Evolutionary conservation across 2,113 vertebrate genomes (phyloP).

Genomic region (Oreotrochilus melanogaster): DNA sequence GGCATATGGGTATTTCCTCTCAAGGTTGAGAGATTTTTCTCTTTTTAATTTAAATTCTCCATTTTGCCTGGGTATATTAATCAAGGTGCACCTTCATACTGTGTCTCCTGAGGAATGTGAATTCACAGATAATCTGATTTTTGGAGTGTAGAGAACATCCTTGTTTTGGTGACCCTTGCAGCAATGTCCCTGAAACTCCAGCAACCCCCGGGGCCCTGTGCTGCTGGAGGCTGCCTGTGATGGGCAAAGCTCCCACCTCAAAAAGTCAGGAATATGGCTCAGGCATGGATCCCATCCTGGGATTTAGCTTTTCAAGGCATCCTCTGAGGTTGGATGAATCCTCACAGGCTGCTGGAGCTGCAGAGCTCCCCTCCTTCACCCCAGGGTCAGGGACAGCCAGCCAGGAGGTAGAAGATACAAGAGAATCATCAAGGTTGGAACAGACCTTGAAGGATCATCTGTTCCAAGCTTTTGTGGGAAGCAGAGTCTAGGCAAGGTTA

Average conservation of each 20-base stretch:
- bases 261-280: background rate
- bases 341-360: background rate
- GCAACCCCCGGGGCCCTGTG: accelerated
- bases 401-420: background rate
- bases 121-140: background rate
- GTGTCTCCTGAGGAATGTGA: accelerated
- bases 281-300: background rate
- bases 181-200: background rate
- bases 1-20: background rate
- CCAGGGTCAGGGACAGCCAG: background rate
- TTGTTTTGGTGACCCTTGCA: background rate
- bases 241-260: background rate
- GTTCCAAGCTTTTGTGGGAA: background rate
- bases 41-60: background rate
- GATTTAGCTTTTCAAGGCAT: background rate
- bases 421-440: background rate
- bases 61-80: background rate
- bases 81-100: background rate
- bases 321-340: background rate
- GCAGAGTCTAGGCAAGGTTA: background rate
- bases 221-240: background rate
- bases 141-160: background rate
- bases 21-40: background rate
- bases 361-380: background rate
- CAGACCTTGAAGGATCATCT: background rate